phyloP scores from a whole-genome alignment of 2,888 invertebrate species.

The Thereva nobilitata region DNA sequence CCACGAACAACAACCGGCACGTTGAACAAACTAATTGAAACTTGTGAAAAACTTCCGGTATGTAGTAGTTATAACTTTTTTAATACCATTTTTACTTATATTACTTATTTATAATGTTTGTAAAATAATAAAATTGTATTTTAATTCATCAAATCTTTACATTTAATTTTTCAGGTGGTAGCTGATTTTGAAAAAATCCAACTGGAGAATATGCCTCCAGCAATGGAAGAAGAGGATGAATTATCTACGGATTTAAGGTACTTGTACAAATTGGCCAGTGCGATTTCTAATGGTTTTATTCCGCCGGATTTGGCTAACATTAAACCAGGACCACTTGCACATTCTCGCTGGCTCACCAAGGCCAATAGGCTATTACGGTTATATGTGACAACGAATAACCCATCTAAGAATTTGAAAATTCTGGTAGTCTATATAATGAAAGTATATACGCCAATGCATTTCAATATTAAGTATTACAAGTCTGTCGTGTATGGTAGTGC shows the following conservation, averaged over 20 bases:
- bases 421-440: slow-evolving; percentile 20
- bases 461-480: slow-evolving; percentile 5
- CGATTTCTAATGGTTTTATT: slow-evolving; percentile 34
- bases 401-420: slow-evolving; percentile 31
- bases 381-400: slow-evolving; percentile 26
- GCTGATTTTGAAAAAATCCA: neutral
- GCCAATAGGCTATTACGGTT: slow-evolving; percentile 35
- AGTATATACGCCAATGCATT: no score
- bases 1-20: no score
- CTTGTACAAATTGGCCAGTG: slow-evolving; percentile 31
- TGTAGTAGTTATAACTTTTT: no score
- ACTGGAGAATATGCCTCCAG: slow-evolving; percentile 1
- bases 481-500: slow-evolving; percentile 12
- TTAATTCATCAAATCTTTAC: no score
- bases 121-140: no score
- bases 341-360: slow-evolving; percentile 36
- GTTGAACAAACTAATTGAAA: no score
- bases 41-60: no score
- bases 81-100: no score
- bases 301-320: slow-evolving; percentile 33
- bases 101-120: no score
- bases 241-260: slow-evolving; percentile 26
- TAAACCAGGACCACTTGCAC: slow-evolving; percentile 36
- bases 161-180: no score
- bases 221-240: slow-evolving; percentile 4